Evolutionary conservation across 2,797 vertebrate genomes (phyloP).

Genomic region (Liasis olivaceus): DNA sequence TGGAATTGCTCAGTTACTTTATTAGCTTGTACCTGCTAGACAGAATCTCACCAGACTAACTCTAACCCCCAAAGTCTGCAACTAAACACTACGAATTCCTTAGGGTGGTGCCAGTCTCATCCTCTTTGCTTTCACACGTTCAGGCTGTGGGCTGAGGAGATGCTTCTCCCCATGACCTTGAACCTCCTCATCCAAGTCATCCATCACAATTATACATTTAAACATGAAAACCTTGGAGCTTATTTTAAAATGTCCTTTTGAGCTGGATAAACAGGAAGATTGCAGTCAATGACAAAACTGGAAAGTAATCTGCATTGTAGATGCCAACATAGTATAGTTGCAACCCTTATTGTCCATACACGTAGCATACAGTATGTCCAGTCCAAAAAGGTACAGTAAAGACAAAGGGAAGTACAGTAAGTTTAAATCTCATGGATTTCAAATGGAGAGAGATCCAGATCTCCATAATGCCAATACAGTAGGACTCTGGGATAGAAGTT

Average conservation of each 20-base stretch:
- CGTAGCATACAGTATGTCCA: neutral
- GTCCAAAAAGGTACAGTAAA: neutral
- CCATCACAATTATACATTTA: neutral
- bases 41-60: too few relatives aligned
- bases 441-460: neutral
- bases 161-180: too few relatives aligned
- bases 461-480: neutral
- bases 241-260: slow-evolving; percentile 23
- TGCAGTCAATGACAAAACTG: neutral
- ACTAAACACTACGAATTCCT: too few relatives aligned
- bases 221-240: slow-evolving; percentile 10
- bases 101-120: too few relatives aligned
- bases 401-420: neutral
- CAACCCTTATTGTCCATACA: neutral
- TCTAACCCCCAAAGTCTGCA: too few relatives aligned
- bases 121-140: too few relatives aligned
- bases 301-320: neutral
- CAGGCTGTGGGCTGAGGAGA: too few relatives aligned
- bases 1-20: too few relatives aligned
- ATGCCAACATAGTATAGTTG: neutral
- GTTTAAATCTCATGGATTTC: neutral
- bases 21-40: too few relatives aligned
- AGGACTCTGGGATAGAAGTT: neutral
- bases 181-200: too few relatives aligned
- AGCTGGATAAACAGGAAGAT: neutral